Evolutionary conservation across 1,140 invertebrate species (phyloP), one percentile per base, ranked within the genome.

Genomic region (Cecropterus lyciades): DNA sequence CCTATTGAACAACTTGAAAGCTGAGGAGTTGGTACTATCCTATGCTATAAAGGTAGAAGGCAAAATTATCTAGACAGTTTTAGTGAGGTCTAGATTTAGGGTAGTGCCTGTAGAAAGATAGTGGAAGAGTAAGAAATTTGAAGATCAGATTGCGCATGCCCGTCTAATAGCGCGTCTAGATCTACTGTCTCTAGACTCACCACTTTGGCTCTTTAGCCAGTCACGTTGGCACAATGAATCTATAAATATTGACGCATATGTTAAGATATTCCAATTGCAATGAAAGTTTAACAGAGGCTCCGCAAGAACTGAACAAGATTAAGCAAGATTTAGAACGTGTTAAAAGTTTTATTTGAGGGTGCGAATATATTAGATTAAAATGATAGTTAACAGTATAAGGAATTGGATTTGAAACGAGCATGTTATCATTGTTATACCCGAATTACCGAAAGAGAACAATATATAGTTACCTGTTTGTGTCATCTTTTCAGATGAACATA

Each of bases 401-500:
- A 24, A 48, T 52, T 43, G 27, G 1, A 43, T 53, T 65, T 59
- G 37, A 9, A 59, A 64, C 16, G 60, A 42, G 49, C 33, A 11
- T n/a, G 33, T 37, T 37, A 37, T 11, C n/a, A 30, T 59, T 53
- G 13, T 69, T 49, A n/a, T n/a, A n/a, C n/a, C n/a, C n/a, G n/a
- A n/a, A n/a, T n/a, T n/a, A n/a, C n/a, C n/a, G n/a, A 45, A 14
- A 17, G 14, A 24, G 1, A 20, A 40, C 11, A 30, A 3, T 16
- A 24, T 24, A 1, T 27, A 49, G 59, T 89, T 92, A 93, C 95
- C 96, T 43, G 96, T 96, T 92, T 98, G 97, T 0, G 96, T 97
- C 94, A 96, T 97, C 86, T 97, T 97, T 80, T 98, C 97, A 48
- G 95, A 96, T 15, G 96, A 97, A 85, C 96, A 97, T 13, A 97